These are phyloP conservation scores for Lichenostomus cassidix DNA, from an alignment of 2,113 vertebrate species.

Conservation along the genomic window DNA sequence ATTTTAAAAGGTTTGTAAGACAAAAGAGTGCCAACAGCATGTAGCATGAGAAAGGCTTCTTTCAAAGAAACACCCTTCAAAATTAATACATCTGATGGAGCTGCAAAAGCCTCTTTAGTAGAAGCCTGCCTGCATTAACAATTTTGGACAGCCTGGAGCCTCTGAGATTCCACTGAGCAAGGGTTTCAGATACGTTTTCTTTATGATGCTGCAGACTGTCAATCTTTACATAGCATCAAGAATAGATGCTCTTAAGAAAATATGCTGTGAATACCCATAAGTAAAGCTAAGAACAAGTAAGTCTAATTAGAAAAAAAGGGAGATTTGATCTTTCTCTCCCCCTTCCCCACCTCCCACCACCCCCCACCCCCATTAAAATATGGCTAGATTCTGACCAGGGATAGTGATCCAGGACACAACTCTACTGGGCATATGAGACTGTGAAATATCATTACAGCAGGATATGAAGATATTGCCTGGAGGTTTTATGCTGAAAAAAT, in stretches of 20 bases:
- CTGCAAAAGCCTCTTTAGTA: background rate
- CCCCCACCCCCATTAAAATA: background rate
- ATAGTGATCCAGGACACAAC: background rate
- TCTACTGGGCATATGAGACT: background rate
- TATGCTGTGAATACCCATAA: background rate
- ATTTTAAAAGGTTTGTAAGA: conserved; percentile 28
- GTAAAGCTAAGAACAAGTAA: background rate
- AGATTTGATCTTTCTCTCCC: accelerated
- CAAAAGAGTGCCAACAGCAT: conserved; percentile 36
- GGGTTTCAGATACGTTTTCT: background rate
- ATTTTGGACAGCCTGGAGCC: background rate
- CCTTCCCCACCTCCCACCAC: too few relatives aligned
- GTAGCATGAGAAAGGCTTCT: conserved; percentile 36
- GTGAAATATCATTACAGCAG: background rate
- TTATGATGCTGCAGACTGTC: background rate
- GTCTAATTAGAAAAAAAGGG: background rate
- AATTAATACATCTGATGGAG: conserved; percentile 29
- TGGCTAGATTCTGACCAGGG: background rate
- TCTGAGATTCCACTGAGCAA: background rate
- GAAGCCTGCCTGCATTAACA: conserved; percentile 24
- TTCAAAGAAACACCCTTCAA: conserved; percentile 44
- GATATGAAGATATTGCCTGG: background rate
- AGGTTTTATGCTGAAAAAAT: background rate
- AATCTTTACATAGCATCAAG: background rate
- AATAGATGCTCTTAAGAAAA: background rate